Conservation (phyloP, 2,888 invertebrate genomes). For the Abscondita cerata region DNA sequence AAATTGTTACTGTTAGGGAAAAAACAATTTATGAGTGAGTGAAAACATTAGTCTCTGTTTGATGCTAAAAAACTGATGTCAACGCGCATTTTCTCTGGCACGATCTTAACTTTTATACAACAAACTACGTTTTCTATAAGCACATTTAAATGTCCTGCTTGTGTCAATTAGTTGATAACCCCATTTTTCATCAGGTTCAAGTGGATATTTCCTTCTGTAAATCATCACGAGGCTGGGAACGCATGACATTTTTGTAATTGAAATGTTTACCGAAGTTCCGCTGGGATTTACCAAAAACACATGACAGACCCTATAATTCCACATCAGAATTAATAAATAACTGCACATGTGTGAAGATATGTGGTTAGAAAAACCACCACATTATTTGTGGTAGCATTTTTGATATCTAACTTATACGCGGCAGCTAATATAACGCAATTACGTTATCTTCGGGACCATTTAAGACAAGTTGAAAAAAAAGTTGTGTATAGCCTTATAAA, state of each 20-base stretch:
- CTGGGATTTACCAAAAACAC: constrained; percentile 23
- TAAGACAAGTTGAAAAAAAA: not conserved
- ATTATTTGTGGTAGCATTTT: not conserved
- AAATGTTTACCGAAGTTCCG: constrained; percentile 27
- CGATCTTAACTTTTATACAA: too few species aligned
- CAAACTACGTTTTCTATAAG: too few species aligned
- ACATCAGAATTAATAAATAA: constrained; percentile 21
- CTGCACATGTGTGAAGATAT: constrained; percentile 20
- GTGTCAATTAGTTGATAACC: constrained; percentile 11
- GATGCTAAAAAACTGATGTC: too few species aligned
- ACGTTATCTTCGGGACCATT: not conserved
- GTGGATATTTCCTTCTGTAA: constrained; percentile 30
- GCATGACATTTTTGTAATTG: constrained; percentile 21
- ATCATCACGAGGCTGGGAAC: constrained; percentile 14
- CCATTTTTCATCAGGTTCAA: constrained; percentile 21
- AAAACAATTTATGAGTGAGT: too few species aligned
- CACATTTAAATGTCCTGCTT: constrained; percentile 9
- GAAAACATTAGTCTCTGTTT: too few species aligned
- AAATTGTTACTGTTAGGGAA: too few species aligned
- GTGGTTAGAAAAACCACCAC: constrained; percentile 7
- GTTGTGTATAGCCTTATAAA: constrained; percentile 2
- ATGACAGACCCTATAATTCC: constrained; percentile 20
- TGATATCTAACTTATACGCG: not conserved
- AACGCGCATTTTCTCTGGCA: too few species aligned
- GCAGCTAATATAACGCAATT: constrained; percentile 1